phyloP scores from a whole-genome alignment of 2,888 invertebrate genomes.

The Kryphioiulus occultus region DNA sequence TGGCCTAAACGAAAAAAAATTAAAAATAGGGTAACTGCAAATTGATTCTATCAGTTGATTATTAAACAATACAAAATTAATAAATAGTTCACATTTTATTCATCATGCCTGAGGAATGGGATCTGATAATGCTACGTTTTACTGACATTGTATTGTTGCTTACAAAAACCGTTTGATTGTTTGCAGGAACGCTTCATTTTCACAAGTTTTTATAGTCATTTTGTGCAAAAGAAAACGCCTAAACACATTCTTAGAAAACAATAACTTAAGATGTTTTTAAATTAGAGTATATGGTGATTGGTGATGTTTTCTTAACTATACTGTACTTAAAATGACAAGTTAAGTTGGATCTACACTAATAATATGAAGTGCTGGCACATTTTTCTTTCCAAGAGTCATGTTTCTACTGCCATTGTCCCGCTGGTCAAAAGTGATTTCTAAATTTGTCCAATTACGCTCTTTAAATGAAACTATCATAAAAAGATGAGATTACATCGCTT shows the following conservation, averaged over 20 bases:
- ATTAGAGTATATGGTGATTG: background rate
- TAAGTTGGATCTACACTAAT: background rate
- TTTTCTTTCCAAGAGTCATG: too few relatives aligned
- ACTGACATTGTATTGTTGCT: background rate
- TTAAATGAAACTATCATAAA: background rate
- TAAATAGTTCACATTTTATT: background rate
- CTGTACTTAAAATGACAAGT: background rate
- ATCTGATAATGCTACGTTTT: background rate
- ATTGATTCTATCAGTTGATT: background rate
- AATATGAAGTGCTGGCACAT: too few relatives aligned
- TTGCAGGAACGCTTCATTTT: background rate
- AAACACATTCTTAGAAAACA: background rate
- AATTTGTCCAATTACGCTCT: background rate
- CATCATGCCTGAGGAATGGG: background rate
- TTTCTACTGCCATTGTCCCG: too few relatives aligned
- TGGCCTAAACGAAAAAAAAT: background rate
- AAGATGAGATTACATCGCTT: background rate
- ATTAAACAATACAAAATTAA: background rate
- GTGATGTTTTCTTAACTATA: too few relatives aligned
- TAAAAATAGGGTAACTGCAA: background rate
- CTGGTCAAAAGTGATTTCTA: too few relatives aligned
- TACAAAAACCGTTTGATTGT: background rate
- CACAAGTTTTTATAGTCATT: background rate
- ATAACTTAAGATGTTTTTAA: background rate
- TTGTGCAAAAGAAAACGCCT: background rate